Percentiles rank a stretch among this genome's conserved stretches.
Evolutionary conservation across 2,888 invertebrate genomes (phyloP).

Genomic region (Apotomis turbidana): DNA sequence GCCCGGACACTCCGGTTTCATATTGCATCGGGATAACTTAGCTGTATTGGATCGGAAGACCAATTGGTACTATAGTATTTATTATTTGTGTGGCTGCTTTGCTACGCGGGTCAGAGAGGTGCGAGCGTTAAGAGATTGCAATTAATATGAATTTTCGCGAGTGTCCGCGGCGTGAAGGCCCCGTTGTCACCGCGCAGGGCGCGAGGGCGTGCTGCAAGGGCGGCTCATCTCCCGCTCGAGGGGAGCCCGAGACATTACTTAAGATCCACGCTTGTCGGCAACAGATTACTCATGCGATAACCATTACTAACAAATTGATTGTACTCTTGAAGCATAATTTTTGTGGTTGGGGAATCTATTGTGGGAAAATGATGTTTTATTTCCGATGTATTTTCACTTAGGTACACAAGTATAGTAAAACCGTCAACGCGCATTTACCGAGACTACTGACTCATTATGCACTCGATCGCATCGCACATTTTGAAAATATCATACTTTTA

Average conservation of each 20-base stretch:
- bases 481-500: no score
- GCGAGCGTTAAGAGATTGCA: conserved; percentile 17
- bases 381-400: no score
- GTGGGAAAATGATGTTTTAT: no score
- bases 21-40: conserved; percentile 28
- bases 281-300: conserved; percentile 28
- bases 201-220: conserved; percentile 45
- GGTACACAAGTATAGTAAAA: no score
- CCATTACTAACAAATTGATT: conserved; percentile 29
- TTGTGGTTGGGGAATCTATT: background rate
- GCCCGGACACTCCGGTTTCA: conserved; percentile 31
- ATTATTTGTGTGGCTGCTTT: conserved; percentile 1
- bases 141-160: conserved; percentile 12
- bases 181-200: conserved; percentile 39
- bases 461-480: no score
- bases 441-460: no score
- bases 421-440: no score
- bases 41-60: conserved; percentile 25
- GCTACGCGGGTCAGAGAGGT: background rate
- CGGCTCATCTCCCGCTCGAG: conserved; percentile 25
- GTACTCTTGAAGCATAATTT: background rate
- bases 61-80: conserved; percentile 21
- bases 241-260: conserved; percentile 34
- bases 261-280: conserved; percentile 35
- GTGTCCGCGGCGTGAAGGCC: conserved; percentile 17